Conservation (phyloP, 2,113 vertebrate species). For the Calonectris borealis region DNA sequence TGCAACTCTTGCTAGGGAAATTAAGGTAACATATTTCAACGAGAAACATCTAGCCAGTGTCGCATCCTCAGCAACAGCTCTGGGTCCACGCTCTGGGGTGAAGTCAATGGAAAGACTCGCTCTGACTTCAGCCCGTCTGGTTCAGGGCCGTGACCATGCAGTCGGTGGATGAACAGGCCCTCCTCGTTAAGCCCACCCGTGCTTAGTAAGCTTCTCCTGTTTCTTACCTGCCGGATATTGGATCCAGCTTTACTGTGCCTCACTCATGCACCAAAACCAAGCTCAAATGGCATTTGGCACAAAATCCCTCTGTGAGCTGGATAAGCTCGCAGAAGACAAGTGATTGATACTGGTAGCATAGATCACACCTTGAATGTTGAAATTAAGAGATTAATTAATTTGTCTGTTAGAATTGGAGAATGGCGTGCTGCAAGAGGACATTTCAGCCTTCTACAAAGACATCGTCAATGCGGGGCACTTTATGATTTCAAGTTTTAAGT, state of each 20-base stretch:
- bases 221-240: not conserved
- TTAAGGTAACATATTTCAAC: not conserved
- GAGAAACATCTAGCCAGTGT: not conserved
- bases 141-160: not conserved
- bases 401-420: not conserved
- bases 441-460: not conserved
- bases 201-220: not conserved
- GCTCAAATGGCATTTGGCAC: not conserved
- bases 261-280: not conserved
- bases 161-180: not conserved
- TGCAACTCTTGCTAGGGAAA: conserved; percentile 13
- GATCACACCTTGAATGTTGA: not conserved
- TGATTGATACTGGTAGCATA: not conserved
- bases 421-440: not conserved
- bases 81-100: not conserved
- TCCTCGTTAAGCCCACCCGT: not conserved
- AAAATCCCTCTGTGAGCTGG: not conserved
- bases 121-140: not conserved
- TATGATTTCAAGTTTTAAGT: not conserved
- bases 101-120: not conserved
- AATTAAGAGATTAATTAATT: not conserved
- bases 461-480: fast-evolving
- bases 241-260: not conserved
- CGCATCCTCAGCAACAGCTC: not conserved
- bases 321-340: not conserved